These are phyloP conservation scores for Apomyelois bistriatella DNA, from an alignment of 2,888 invertebrate species.

Conservation along the genomic window DNA sequence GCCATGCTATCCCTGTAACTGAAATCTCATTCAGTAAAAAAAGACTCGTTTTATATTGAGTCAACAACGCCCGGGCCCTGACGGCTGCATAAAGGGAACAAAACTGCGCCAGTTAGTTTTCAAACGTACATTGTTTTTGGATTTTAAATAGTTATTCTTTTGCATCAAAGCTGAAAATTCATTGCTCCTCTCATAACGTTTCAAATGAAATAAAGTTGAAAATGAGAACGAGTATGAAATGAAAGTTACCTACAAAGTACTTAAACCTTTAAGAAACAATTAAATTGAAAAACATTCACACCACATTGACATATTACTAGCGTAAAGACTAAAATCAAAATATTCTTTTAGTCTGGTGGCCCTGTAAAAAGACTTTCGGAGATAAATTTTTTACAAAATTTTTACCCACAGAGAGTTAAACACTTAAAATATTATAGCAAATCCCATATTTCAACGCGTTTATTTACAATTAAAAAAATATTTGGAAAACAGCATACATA, in stretches of 20 bases:
- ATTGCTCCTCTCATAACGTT: not conserved
- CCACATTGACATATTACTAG: no score
- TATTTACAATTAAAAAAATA: no score
- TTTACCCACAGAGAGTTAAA: no score
- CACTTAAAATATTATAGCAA: no score
- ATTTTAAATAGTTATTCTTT: slow-evolving; percentile 1
- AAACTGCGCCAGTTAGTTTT: slow-evolving; percentile 2
- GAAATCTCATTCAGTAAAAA: slow-evolving; percentile 7
- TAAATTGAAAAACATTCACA: no score
- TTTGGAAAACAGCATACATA: no score
- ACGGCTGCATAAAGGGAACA: slow-evolving; percentile 4
- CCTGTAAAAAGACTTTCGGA: no score
- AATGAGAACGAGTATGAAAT: not conserved
- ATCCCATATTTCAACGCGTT: no score
- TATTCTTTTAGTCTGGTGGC: no score
- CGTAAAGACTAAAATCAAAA: no score
- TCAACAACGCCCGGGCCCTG: slow-evolving; percentile 9
- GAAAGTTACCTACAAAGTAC: not conserved
- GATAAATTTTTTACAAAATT: no score
- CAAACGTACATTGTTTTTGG: slow-evolving; percentile 8
- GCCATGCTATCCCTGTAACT: not conserved
- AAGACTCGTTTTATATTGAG: slow-evolving; percentile 6
- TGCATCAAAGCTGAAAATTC: not conserved
- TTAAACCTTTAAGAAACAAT: not conserved
- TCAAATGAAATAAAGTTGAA: not conserved